Conservation (phyloP, 1,140 invertebrate genomes). For the Pseudomyrmex concolor region DNA sequence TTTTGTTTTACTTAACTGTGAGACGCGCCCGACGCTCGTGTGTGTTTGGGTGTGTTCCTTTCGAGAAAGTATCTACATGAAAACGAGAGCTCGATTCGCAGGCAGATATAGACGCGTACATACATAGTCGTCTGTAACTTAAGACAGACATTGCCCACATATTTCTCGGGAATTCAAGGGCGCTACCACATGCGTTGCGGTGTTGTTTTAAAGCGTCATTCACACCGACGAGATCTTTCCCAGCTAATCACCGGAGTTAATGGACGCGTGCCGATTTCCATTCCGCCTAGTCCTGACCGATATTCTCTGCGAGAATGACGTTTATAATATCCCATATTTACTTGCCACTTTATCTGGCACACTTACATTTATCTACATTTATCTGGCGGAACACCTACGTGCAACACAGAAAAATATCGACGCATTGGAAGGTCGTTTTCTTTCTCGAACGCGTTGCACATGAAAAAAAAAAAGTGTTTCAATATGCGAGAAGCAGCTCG, state of each 20-base stretch:
- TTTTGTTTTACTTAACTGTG: no score
- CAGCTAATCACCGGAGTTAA: constrained; percentile 55
- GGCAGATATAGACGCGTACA: constrained; percentile 21
- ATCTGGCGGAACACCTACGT: constrained; percentile 23
- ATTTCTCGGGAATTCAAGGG: constrained; percentile 64
- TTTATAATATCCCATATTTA: constrained; percentile 38
- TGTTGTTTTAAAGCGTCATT: constrained; percentile 60
- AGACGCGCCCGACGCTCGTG: not conserved
- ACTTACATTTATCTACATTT: constrained; percentile 53
- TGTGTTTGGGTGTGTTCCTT: constrained; percentile 5
- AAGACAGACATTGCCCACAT: constrained; percentile 56
- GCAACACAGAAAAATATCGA: constrained; percentile 23
- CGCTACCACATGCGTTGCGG: constrained; percentile 19
- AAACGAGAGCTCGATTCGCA: constrained; percentile 40
- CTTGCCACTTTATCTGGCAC: constrained; percentile 43
- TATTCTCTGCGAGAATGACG: constrained; percentile 22
- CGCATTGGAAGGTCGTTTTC: constrained; percentile 19
- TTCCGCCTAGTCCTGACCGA: constrained; percentile 46
- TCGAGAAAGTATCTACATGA: not conserved
- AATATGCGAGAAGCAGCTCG: not conserved
- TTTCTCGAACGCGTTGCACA: not conserved
- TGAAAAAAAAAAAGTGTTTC: not conserved
- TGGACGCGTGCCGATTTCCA: constrained; percentile 40
- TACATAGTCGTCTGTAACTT: constrained; percentile 27
- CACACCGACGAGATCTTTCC: constrained; percentile 30